Percentiles rank a stretch among this genome's conserved stretches.
Evolutionary conservation across 2,797 vertebrate species (phyloP).

Genomic region (Lithobates sylvaticus): DNA sequence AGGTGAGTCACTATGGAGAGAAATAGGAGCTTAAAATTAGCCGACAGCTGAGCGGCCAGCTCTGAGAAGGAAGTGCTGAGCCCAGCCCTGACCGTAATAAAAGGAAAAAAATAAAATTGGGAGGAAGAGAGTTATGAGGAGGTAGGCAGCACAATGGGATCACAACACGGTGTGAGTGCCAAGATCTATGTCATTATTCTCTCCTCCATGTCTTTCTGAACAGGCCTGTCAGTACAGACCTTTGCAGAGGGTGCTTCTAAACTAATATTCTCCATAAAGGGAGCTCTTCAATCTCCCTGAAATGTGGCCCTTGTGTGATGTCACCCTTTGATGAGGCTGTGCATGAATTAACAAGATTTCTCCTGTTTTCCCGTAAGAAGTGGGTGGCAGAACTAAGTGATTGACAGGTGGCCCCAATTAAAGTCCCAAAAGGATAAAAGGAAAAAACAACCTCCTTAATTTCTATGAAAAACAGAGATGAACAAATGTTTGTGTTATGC

Average conservation of each 20-base stretch:
- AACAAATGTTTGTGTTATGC: conserved; percentile 56
- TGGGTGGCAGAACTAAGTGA: conserved; percentile 17
- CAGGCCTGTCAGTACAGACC: neutral
- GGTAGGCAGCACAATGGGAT: no score
- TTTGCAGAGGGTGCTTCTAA: neutral
- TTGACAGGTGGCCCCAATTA: conserved; percentile 38
- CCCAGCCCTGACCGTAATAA: no score
- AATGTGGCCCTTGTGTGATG: conserved; percentile 4
- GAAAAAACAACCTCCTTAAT: conserved; percentile 46
- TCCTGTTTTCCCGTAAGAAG: neutral
- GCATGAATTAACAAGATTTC: neutral
- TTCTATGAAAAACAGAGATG: conserved; percentile 44
- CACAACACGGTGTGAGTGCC: no score
- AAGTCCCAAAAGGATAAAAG: conserved; percentile 20
- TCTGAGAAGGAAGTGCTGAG: no score
- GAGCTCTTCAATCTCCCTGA: neutral
- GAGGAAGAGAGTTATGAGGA: no score
- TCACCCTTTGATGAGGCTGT: conserved; percentile 6
- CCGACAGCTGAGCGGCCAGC: no score
- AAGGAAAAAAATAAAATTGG: no score
- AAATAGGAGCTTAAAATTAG: no score
- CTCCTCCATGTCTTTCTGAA: no score
- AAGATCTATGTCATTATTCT: no score
- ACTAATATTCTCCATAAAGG: neutral
- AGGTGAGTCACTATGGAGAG: no score